Base-by-base conservation (phyloP, 2,888 invertebrate species). In the Kryphioiulus occultus region DNA sequence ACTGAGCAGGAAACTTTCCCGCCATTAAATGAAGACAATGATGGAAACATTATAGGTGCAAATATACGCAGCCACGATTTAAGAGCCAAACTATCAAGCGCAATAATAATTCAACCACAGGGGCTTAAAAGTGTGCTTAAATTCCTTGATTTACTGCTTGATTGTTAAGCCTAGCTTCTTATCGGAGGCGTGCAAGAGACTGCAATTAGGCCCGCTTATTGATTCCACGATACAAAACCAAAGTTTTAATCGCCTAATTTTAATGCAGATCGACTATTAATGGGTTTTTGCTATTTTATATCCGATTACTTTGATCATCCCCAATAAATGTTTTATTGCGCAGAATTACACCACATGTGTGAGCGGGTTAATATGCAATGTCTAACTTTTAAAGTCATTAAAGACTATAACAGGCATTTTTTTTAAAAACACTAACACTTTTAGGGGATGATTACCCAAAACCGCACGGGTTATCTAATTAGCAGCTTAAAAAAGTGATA, bases 101-200 rank as follows among this genome's bases (percentile, higher is more conserved):
- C 26, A 78, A 78, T 78, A 9, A 78, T 78, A 78, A 78, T 30
- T 78, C 30, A 30, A 78, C 78, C 78, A 78, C 78, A 26, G 78
- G 35, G 53, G 78, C 78, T 78, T 78, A 78, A 30, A 78, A 78
- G 26, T 68, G 68, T 30, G 78, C 78, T 78, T 78, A 78, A 78
- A 78, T 30, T 78, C 78, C 78, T 78, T 78, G 78, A 78, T 78
- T 78, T 78, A 78, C 30, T 78, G 78, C 78, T 15, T 15, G 78
- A 78, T 78, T 30, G 78, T 78, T 78, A 30, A 78, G 78, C 78
- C 26, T 78, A 30, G 26, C 78, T 78, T 78, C 30, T 78, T 78
- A 78, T 78, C 78, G 30, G 12, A 30, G 78, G 78, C 78, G 78
- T 30, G 30, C 78, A 78, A 30, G 78, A 78, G 30, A 12, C 30